phyloP scores from a whole-genome alignment of 2,888 invertebrate species.

The Cryptophagus acutangulus region DNA sequence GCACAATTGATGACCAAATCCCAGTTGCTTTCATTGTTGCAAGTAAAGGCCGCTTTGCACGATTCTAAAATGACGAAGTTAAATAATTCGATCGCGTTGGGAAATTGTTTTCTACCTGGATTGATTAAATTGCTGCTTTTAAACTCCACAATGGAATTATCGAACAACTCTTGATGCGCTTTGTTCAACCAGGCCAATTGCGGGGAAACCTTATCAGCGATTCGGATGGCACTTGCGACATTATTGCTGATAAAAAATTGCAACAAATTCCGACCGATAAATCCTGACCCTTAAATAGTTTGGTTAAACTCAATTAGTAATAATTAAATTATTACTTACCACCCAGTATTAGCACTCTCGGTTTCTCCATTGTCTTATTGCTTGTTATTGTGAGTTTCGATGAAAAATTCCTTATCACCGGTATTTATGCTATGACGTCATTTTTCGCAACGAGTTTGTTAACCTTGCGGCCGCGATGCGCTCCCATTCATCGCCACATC shows the following conservation, averaged over 20 bases:
- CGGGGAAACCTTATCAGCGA: conserved; percentile 91
- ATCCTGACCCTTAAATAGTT: conserved; percentile 72
- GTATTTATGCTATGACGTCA: conserved; percentile 15
- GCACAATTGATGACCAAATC: conserved; percentile 85
- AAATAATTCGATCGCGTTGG: conserved; percentile 4
- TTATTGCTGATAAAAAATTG: conserved; percentile 74
- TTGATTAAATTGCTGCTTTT: conserved; percentile 89
- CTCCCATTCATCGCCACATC: too few species aligned
- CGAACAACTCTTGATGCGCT: conserved; percentile 66
- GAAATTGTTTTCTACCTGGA: conserved; percentile 58
- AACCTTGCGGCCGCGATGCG: too few species aligned
- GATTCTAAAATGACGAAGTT: conserved; percentile 56
- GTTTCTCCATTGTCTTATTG: conserved; percentile 32
- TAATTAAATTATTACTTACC: too few species aligned
- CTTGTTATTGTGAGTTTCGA: conserved; percentile 8
- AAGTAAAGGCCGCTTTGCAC: conserved; percentile 66
- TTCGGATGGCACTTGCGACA: conserved; percentile 67
- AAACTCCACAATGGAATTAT: conserved; percentile 75
- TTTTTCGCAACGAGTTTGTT: too few species aligned
- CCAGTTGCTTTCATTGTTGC: conserved; percentile 47
- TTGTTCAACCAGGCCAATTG: conserved; percentile 86
- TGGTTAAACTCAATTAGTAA: conserved; percentile 9
- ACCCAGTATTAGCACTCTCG: conserved; percentile 36
- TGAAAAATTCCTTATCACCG: conserved; percentile 10
- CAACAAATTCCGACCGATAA: conserved; percentile 85